Base-by-base conservation (phyloP, 2,113 vertebrate genomes). In the Platanista minor region DNA sequence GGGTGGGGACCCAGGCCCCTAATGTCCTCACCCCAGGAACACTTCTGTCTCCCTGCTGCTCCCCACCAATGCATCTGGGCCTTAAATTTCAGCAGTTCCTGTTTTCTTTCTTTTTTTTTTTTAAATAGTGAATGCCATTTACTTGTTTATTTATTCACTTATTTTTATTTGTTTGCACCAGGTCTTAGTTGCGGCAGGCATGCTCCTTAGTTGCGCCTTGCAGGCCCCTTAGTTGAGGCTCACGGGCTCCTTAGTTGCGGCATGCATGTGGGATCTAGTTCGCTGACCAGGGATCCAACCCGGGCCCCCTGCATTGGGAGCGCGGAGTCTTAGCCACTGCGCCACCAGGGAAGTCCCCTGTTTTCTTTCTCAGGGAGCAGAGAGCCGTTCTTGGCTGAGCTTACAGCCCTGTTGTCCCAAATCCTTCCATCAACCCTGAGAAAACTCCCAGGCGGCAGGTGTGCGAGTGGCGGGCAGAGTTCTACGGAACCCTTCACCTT, bases 381-480 rank as follows among this genome's bases (percentile, higher is more conserved):
- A 84, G 15, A 41, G 49, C 15, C 1, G 1, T 27, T 36, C 66
- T 12, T 0, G 6, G 31, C 41, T 66, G 69, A 15, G 29, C 8
- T 29, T 49, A 52, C 29, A 39, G 36, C 29, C 9, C 80, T 20
- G 6, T 8, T 0, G 62, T 10, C 23, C 69, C 88, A 6, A 3
- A 6, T 49, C 46, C 41, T 15, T 43, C 41, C 62, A 2, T 5
- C 25, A 9, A 5, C 49, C 62, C 10, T 33, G 69, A 80, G 71
- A 39, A n/a, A 41, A 0, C 9, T 18, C 23, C n/a, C 62, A 2
- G 10, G 59, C 0, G 52, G 31, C 15, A 20, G 59, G 81, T 33
- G 21, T 43, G 59, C n/a, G 0, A 0, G 33, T 3, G 54, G 49
- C 1, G 5, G 31, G 43, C 4, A 59, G 4, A 6, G 74, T 5